These are phyloP conservation scores for Stictocephala bisonia DNA, from an alignment of 2,888 invertebrate species.

Conservation along the genomic window DNA sequence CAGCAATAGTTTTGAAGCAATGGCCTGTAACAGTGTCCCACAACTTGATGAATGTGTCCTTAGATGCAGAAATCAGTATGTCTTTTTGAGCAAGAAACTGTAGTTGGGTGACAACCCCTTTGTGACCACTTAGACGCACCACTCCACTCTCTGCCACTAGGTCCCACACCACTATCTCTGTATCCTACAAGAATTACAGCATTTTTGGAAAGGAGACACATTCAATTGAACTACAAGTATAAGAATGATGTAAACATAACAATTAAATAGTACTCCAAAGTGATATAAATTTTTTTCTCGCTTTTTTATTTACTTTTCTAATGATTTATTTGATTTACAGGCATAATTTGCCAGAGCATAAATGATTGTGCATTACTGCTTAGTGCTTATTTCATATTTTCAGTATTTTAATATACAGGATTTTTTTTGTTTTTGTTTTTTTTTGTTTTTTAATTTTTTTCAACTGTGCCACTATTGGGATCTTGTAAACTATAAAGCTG, in stretches of 20 bases:
- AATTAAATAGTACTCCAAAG: too few species aligned
- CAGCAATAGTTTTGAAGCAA: slow-evolving; percentile 95
- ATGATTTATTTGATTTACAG: too few species aligned
- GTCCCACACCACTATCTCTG: slow-evolving; percentile 95
- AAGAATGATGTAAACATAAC: slow-evolving; percentile 11
- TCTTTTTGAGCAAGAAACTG: slow-evolving; percentile 77
- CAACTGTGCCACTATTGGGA: too few species aligned
- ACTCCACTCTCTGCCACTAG: slow-evolving; percentile 91
- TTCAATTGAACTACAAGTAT: neutral
- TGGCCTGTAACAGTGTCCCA: slow-evolving; percentile 97
- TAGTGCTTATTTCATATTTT: too few species aligned
- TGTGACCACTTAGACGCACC: slow-evolving; percentile 91
- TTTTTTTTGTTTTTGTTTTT: too few species aligned
- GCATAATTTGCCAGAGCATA: too few species aligned
- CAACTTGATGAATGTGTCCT: slow-evolving; percentile 95
- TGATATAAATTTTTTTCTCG: slow-evolving; percentile 3
- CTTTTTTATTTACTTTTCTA: too few species aligned
- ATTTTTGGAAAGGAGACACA: neutral
- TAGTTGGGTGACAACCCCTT: slow-evolving; percentile 86
- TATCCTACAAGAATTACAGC: slow-evolving; percentile 81
- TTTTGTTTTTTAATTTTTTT: too few species aligned
- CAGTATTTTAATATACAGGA: too few species aligned
- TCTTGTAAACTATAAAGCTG: too few species aligned
- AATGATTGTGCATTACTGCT: too few species aligned
- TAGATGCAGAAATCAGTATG: slow-evolving; percentile 84